Evolutionary conservation across 2,888 invertebrate species (phyloP).

Genomic region (Heliconius cydno): DNA sequence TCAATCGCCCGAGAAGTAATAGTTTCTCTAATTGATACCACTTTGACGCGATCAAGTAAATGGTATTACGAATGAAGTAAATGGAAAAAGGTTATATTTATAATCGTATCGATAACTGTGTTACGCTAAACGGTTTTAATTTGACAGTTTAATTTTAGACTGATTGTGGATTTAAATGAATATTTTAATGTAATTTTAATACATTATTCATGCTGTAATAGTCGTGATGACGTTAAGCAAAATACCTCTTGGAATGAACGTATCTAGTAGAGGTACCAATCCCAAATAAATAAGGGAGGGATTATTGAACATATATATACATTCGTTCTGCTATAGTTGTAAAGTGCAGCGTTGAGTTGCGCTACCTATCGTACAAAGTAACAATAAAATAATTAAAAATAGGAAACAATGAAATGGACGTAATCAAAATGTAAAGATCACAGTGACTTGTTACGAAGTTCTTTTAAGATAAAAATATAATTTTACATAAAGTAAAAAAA

Average conservation of each 20-base stretch:
- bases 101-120: too few relatives aligned
- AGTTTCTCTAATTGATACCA: slow-evolving; percentile 73
- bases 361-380: too few relatives aligned
- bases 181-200: background rate
- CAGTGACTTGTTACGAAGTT: too few relatives aligned
- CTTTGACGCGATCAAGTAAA: slow-evolving; percentile 49
- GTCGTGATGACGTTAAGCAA: background rate
- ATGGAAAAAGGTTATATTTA: slow-evolving; percentile 25
- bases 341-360: too few relatives aligned
- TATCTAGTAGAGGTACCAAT: too few relatives aligned
- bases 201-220: background rate
- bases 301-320: background rate
- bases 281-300: background rate
- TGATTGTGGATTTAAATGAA: background rate
- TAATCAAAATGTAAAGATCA: too few relatives aligned
- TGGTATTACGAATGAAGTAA: slow-evolving; percentile 23
- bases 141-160: background rate
- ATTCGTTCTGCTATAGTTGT: too few relatives aligned
- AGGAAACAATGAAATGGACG: too few relatives aligned
- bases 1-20: slow-evolving; percentile 68
- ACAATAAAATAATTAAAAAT: too few relatives aligned
- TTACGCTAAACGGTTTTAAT: slow-evolving; percentile 19
- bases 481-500: too few relatives aligned
- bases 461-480: too few relatives aligned
- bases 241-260: too few relatives aligned